A percentile compares a stretch with the other conserved stretches of the same genome.
These are phyloP conservation scores for Pantala flavescens DNA, from an alignment of 1,140 invertebrate genomes.

Conservation along the genomic window DNA sequence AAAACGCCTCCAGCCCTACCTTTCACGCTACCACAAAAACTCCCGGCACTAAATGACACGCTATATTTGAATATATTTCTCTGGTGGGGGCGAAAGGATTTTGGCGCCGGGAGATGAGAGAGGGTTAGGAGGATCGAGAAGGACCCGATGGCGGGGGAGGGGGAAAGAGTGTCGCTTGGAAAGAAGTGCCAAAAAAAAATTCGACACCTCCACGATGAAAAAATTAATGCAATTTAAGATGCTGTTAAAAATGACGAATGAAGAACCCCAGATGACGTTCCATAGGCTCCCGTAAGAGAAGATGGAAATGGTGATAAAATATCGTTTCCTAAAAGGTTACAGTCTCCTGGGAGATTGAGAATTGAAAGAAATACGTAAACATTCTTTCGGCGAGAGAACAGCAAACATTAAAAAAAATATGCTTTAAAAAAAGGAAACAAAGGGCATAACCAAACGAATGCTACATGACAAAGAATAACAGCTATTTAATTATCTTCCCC, in stretches of 20 bases:
- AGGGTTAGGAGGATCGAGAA: neutral
- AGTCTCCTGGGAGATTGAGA: neutral
- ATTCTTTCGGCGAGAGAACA: too few relatives aligned
- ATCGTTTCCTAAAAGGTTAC: neutral
- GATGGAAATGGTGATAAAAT: neutral
- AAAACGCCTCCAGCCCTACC: neutral
- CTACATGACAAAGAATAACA: too few relatives aligned
- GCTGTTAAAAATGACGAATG: neutral
- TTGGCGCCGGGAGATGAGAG: neutral
- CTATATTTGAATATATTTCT: conserved; percentile 6
- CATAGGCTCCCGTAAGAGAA: neutral
- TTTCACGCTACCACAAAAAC: conserved; percentile 2
- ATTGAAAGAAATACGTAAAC: neutral
- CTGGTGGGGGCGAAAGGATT: neutral
- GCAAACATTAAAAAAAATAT: too few relatives aligned
- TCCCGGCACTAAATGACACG: conserved; percentile 3
- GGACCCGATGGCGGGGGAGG: neutral
- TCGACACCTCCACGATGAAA: neutral
- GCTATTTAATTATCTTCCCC: too few relatives aligned
- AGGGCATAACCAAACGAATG: too few relatives aligned
- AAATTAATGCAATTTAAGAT: neutral
- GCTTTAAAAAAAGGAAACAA: too few relatives aligned
- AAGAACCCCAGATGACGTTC: neutral
- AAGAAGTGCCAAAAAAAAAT: neutral
- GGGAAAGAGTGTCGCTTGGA: neutral